Base-by-base conservation (phyloP, 1,140 invertebrate genomes). In the Helicorthomorpha holstii region DNA sequence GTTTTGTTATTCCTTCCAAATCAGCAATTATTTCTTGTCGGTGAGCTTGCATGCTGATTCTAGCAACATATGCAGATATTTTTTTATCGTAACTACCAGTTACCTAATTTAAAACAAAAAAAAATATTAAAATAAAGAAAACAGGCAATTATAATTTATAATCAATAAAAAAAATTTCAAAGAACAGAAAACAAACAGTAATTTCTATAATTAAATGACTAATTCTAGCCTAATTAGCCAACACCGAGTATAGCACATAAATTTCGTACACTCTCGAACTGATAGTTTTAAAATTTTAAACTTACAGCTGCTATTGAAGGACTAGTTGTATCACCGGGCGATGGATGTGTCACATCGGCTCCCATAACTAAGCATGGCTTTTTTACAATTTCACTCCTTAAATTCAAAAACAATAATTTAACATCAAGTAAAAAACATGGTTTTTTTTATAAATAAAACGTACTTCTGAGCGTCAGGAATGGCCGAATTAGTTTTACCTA, bases 321-420 rank as follows among this genome's bases (percentile, higher is more conserved):
- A 21, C 79, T 77, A 0, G 41, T 58, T 21, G 74, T 73, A 60
- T 83, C 81, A 0, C 81, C 81, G 14, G 60, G 52, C 1, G 81
- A 75, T 0, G 85, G 85, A 74, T 92, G 87, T 1, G 85, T 88
- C 1, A 91, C 86, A 69, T 93, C 89, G 22, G 86, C 87, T 1
- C 89, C 86, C 27, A 91, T 69, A 16, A 85, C 74, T 70, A 90
- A 83, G 0, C 69, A 65, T 2, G 73, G 71, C 25, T 22, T 47
- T 1, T 55, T 25, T 7, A 78, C 56, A 56, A 74, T 48, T 52
- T 2, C 10, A 25, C 48, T 57, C 59, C 42, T 55, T 54, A 25
- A 63, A n/a, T 3, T 22, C 25, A 3, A 44, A 22, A 14, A 24
- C 49, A n/a, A 21, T 27, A 2, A 27, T 27, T n/a, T 7, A 1